These are phyloP conservation scores for Peromyscus leucopus DNA, from an alignment of 2,113 vertebrate genomes.

Conservation along the genomic window DNA sequence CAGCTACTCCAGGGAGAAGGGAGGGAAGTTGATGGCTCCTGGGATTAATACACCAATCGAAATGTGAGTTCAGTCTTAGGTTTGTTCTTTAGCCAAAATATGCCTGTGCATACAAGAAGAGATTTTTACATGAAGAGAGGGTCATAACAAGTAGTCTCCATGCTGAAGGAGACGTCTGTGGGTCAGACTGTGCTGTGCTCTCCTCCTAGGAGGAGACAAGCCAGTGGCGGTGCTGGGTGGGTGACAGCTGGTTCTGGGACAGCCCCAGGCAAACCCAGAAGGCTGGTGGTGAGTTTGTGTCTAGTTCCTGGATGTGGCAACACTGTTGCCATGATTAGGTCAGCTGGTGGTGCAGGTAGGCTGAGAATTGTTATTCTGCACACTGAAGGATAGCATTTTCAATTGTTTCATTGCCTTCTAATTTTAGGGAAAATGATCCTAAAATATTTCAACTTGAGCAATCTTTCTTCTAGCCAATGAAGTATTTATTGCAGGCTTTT, in stretches of 20 bases:
- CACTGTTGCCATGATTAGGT: neutral
- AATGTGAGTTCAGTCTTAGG: neutral
- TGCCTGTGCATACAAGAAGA: neutral
- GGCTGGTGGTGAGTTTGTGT: neutral
- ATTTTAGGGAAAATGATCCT: constrained; percentile 20
- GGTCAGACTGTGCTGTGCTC: neutral
- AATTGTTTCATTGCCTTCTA: constrained; percentile 24
- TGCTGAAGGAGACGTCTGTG: neutral
- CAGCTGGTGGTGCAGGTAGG: neutral
- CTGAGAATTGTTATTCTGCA: neutral
- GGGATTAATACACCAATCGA: constrained; percentile 1
- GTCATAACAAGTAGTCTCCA: neutral
- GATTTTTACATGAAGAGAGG: neutral
- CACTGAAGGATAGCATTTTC: neutral
- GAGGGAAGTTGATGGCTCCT: neutral
- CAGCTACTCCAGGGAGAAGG: neutral
- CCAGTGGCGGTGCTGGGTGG: too few relatives aligned
- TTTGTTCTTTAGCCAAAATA: constrained; percentile 12
- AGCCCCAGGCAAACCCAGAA: neutral
- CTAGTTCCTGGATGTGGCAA: rapidly evolving
- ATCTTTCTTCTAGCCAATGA: neutral
- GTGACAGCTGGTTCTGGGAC: neutral
- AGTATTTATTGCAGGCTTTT: neutral
- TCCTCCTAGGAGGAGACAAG: neutral
- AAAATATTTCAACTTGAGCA: neutral